Base-by-base conservation (phyloP, 2,113 vertebrate species). In the Micromys minutus region DNA sequence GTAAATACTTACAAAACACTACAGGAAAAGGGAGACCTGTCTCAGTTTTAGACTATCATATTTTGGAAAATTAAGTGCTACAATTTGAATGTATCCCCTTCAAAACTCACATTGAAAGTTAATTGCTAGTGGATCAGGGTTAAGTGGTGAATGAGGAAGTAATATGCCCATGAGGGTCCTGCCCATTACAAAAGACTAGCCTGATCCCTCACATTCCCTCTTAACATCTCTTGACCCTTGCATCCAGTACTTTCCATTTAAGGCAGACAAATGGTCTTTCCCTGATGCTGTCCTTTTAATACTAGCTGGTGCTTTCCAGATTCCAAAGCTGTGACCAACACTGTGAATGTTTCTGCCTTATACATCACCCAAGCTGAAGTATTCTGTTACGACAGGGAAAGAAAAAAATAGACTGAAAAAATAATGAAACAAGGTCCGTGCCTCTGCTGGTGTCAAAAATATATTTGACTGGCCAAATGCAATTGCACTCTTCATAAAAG, bases 121-220 rank as follows among this genome's bases (percentile, higher is more conserved):
- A 24, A 39, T 74, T 36, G 5, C 8, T 29, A 42, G 15, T 19
- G 9, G 42, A 3, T 61, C 19, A 75, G 47, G 4, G 45, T 17
- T 7, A 22, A 36, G 26, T 83, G 13, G 5, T 55, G 26, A n/a
- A 7, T 17, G 0, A 9, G 12, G 42, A 34, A 17, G 7, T 31
- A 29, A 50, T 16, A 15, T 10, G 42, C 7, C 22, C 24, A 19
- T 34, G 55, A 74, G 76, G 29, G n/a, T 12, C 4, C 47, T 7
- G 19, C 24, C 52, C 36, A 31, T 21, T 52, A 16, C 0, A 5
- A 34, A 61, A 69, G 47, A 10, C 13, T 3, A 65, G 1, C 24
- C 13, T n/a, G 65, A 3, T 12, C 0, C 11, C 42, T 36, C 39
- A 39, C 7, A 0, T 3, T 21, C 6, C 47, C 65, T 69, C n/a